These are phyloP conservation scores for Grus americana DNA, from an alignment of 2,113 vertebrate species.

Conservation along the genomic window DNA sequence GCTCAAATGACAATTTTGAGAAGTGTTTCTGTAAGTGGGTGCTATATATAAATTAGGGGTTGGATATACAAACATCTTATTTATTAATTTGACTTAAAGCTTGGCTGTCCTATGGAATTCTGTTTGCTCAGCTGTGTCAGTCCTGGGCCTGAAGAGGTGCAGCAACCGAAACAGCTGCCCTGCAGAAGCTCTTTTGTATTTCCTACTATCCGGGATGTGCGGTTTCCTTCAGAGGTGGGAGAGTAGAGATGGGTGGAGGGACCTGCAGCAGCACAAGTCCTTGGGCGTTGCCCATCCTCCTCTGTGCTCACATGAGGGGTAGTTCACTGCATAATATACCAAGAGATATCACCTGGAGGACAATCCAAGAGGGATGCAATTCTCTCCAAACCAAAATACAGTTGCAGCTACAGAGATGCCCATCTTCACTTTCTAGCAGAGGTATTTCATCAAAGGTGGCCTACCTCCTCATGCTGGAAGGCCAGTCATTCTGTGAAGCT, in stretches of 20 bases:
- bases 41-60: background rate
- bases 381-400: background rate
- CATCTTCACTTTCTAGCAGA: background rate
- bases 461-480: background rate
- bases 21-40: background rate
- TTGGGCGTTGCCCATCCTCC: fast-evolving
- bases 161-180: background rate
- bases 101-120: background rate
- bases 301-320: background rate
- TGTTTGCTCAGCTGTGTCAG: background rate
- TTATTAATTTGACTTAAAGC: background rate
- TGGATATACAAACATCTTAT: background rate
- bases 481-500: background rate
- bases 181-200: background rate
- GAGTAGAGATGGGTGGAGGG: background rate
- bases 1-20: background rate
- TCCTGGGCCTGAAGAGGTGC: background rate
- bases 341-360: background rate
- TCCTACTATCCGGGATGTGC: background rate
- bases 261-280: background rate
- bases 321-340: background rate
- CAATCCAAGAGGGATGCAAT: background rate
- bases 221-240: background rate
- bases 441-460: background rate
- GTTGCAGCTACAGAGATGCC: background rate